Conservation (phyloP, 2,113 vertebrate species). For the Colius striatus region DNA sequence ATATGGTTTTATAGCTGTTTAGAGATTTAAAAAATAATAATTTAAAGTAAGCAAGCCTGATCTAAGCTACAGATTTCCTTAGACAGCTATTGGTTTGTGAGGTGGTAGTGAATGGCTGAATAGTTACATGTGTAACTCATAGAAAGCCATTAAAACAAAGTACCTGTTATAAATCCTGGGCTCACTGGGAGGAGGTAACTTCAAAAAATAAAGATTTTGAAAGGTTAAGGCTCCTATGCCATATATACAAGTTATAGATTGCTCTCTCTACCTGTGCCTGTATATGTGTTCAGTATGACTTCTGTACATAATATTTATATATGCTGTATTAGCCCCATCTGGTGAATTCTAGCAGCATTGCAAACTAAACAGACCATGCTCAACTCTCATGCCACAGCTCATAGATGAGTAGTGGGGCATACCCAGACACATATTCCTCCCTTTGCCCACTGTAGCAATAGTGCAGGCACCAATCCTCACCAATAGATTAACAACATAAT, state of each 20-base stretch:
- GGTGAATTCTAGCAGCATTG: constrained; percentile 54
- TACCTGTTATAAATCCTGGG: neutral
- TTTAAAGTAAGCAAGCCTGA: neutral
- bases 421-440: neutral
- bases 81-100: neutral
- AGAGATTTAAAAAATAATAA: neutral
- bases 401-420: neutral
- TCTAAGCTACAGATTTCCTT: neutral
- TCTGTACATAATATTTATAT: constrained; percentile 2
- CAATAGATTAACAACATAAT: neutral
- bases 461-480: neutral
- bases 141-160: neutral
- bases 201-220: neutral
- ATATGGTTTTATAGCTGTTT: neutral
- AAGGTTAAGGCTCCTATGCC: neutral
- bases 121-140: neutral
- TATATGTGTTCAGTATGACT: neutral
- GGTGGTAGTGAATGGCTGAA: neutral
- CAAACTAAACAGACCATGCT: constrained; percentile 6
- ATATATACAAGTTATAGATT: neutral
- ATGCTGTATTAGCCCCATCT: constrained; percentile 70
- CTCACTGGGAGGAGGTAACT: neutral
- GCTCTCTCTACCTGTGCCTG: neutral
- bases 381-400: neutral
- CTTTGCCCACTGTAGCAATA: neutral